These are phyloP conservation scores for Tragulus kanchil DNA, from an alignment of 2,113 vertebrate genomes.

Conservation along the genomic window DNA sequence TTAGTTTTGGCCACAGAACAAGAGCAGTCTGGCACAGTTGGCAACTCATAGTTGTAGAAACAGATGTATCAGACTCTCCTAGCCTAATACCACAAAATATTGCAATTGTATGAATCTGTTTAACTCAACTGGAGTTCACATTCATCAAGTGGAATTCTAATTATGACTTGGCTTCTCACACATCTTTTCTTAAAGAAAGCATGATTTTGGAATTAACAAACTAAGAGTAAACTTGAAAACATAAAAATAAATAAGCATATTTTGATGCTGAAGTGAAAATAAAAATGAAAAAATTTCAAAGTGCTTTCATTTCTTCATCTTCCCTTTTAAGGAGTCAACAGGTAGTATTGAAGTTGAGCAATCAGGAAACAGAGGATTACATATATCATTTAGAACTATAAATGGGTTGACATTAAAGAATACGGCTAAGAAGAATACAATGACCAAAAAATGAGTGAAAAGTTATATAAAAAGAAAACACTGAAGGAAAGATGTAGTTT, in stretches of 20 bases:
- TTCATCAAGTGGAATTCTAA: neutral
- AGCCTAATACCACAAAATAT: neutral
- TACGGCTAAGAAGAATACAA: neutral
- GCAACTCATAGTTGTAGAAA: neutral
- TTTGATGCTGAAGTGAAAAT: neutral
- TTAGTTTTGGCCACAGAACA: neutral
- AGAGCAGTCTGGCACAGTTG: neutral
- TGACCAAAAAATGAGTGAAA: neutral
- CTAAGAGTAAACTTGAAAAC: neutral
- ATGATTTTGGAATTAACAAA: neutral
- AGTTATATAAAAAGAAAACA: neutral
- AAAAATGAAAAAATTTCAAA: neutral
- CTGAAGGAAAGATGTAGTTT: neutral
- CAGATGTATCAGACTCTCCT: neutral
- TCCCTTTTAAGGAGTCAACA: neutral
- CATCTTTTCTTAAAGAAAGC: slow-evolving; percentile 14
- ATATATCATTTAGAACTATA: neutral
- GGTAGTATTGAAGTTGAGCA: neutral
- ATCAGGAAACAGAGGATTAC: neutral
- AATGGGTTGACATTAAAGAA: neutral
- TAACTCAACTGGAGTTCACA: neutral
- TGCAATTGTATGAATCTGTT: neutral
- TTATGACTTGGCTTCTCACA: neutral
- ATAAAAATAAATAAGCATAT: neutral
- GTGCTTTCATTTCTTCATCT: neutral